Base-by-base conservation (phyloP, 2,113 vertebrate species). In the Phasianus colchicus region DNA sequence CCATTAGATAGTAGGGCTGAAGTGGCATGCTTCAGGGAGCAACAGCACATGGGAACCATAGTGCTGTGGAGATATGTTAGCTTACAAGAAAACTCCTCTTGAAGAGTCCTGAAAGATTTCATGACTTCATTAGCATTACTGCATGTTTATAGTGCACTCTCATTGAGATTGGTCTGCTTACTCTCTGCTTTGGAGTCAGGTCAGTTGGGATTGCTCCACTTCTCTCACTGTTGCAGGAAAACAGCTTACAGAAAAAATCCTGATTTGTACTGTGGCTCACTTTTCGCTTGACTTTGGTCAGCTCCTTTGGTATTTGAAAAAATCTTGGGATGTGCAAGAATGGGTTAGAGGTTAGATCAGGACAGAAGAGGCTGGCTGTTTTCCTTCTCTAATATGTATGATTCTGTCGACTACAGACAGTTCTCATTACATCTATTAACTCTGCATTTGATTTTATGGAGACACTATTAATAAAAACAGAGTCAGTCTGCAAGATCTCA, bases 341-440 rank as follows among this genome's bases (percentile, higher is more conserved):
- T 4, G 3, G 21, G 64, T 11, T 27, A 48, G 18, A 69, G 32
- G 52, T 72, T 93, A 86, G 29, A 75, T 48, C 25, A 64, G n/a
- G 32, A 70, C 11, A 72, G 21, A 36, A 81, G 5, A 58, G 10
- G 14, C 63, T 4, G 69, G 67, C 58, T 30, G 8, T 69, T 88
- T 83, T 75, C 10, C 25, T 81, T 71, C 36, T 81, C 17, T 45
- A 81, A 69, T 72, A 86, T 92, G 67, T 78, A 61, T 69, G 4
- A 71, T 72, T 83, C 40, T 72, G 16, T 75, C 88, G 88, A 45
- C 32, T 67, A 29, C 34, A 92, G 15, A 10, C 40, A 5, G 20
- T 80, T 89, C 67, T 89, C 60, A 80, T 77, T 65, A 85, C 42
- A 66, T 66, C 54, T 77, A 30, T 85, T 86, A 95, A 64, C 18